phyloP scores from a whole-genome alignment of 1,140 invertebrate species.

The Proales similis region DNA sequence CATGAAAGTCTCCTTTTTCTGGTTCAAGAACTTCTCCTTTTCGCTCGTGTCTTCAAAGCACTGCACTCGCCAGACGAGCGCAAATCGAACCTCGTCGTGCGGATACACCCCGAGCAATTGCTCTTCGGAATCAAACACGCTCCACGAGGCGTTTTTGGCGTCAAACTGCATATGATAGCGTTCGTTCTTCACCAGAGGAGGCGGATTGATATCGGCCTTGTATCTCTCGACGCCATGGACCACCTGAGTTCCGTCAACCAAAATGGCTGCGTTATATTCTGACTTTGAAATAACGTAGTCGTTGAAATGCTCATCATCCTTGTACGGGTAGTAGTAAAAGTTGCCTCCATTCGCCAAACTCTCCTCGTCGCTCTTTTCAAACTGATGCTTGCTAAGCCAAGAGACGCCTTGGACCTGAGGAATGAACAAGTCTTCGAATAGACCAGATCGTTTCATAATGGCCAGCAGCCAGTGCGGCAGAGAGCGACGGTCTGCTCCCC shows the following conservation, averaged over 20 bases:
- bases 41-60: slow-evolving; percentile 10
- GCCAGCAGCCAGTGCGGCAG: slow-evolving; percentile 22
- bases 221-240: slow-evolving; percentile 31
- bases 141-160: neutral
- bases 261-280: slow-evolving; percentile 18
- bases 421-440: slow-evolving; percentile 17
- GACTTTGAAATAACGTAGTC: slow-evolving; percentile 15
- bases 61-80: slow-evolving; percentile 27
- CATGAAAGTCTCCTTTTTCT: neutral
- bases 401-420: slow-evolving; percentile 24
- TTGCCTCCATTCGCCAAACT: slow-evolving; percentile 28
- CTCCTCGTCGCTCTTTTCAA: slow-evolving; percentile 9
- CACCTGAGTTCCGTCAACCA: slow-evolving; percentile 32
- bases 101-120: neutral
- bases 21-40: neutral
- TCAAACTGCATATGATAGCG: slow-evolving; percentile 15
- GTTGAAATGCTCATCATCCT: neutral
- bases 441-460: slow-evolving; percentile 14
- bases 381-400: slow-evolving; percentile 32
- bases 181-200: slow-evolving; percentile 24
- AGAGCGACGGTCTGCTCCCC: slow-evolving; percentile 12
- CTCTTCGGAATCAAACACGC: neutral
- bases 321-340: slow-evolving; percentile 33
- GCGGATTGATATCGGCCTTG: slow-evolving; percentile 15
- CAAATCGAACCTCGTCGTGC: slow-evolving; percentile 16